A percentile compares a stretch with the other conserved stretches of the same genome.
Evolutionary conservation across 1,140 invertebrate species (phyloP).

Genomic region (Littorina saxatilis): DNA sequence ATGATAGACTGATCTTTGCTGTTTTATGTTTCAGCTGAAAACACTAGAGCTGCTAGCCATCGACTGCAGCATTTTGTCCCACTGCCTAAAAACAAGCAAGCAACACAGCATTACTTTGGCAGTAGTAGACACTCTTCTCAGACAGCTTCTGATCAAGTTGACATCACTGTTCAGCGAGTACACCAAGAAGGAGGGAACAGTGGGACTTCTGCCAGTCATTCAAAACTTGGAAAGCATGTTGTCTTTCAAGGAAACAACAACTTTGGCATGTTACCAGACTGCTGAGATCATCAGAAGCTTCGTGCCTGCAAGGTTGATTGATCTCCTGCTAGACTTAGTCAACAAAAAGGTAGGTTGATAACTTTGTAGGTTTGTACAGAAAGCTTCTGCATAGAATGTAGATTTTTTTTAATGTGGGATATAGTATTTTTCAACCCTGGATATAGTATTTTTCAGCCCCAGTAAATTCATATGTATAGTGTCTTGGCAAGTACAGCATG

Average conservation of each 20-base stretch:
- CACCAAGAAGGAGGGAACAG: constrained; percentile 36
- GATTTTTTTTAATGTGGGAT: no score
- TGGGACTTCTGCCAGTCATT: constrained; percentile 25
- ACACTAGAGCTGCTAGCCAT: constrained; percentile 17
- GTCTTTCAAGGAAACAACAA: neutral
- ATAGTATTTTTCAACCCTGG: no score
- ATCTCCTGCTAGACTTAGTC: constrained; percentile 39
- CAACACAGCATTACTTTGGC: neutral
- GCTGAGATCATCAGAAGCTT: constrained; percentile 35
- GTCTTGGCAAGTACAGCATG: no score
- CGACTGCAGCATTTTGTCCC: constrained; percentile 18
- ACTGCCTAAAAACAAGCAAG: neutral
- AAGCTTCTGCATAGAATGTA: no score
- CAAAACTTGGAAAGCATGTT: constrained; percentile 33
- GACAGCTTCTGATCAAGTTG: constrained; percentile 34
- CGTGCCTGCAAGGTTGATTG: constrained; percentile 41
- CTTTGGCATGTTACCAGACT: constrained; percentile 6
- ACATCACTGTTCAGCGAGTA: constrained; percentile 32
- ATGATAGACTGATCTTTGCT: no score
- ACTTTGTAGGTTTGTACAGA: no score
- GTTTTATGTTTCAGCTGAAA: constrained; percentile 14
- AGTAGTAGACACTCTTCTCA: constrained; percentile 9
- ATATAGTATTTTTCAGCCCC: no score
- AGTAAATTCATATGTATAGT: no score
- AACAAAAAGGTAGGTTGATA: constrained; percentile 40